Percentiles rank a stretch among this genome's conserved stretches.
Conservation (phyloP, 2,113 vertebrate species). For the Pithys albifrons region DNA sequence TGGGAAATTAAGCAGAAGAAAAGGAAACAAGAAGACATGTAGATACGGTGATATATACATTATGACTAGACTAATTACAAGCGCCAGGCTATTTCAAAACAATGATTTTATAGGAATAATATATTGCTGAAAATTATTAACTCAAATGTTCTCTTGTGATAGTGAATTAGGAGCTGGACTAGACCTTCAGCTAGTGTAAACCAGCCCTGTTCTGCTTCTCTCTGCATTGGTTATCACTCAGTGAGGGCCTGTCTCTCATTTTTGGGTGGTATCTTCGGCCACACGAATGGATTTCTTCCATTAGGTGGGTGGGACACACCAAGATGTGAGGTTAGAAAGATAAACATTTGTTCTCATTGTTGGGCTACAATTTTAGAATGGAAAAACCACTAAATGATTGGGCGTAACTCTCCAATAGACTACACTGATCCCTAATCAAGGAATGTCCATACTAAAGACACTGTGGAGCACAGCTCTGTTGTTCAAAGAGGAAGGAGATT, state of each 20-base stretch:
- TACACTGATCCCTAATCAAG: neutral
- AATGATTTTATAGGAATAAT: neutral
- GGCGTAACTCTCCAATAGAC: neutral
- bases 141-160: neutral
- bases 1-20: constrained; percentile 16
- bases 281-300: neutral
- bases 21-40: constrained; percentile 3
- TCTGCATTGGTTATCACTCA: neutral
- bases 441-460: neutral
- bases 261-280: neutral
- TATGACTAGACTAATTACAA: neutral
- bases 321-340: neutral
- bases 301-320: neutral
- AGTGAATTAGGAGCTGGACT: neutral
- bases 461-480: neutral
- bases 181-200: neutral
- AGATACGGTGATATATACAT: neutral
- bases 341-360: neutral
- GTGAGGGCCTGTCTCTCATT: neutral
- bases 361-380: neutral
- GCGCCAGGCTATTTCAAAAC: neutral
- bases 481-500: neutral
- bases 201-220: neutral
- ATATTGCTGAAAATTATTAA: neutral
- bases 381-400: neutral